Evolutionary conservation across 2,888 invertebrate species (phyloP), one percentile per base, ranked within the genome.

Genomic region (Trissonchulus latispiculum): DNA sequence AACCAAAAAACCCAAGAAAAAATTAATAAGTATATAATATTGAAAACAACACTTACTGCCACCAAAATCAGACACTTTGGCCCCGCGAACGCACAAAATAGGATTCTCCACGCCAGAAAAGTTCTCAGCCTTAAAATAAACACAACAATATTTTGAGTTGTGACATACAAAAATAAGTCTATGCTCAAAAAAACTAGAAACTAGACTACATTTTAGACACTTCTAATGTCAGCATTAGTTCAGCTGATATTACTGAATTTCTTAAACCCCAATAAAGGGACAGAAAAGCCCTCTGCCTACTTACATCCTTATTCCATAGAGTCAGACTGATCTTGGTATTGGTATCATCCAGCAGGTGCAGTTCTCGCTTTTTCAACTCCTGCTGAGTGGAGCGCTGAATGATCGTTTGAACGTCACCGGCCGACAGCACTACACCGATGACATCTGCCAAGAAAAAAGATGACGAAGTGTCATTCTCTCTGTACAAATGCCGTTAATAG

Each of bases 361-460:
- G 79, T 77, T 97, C 96, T 73, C 94, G 88, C 82, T 99, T 99
- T 79, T 89, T 90, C 72, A 96, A 85, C 82, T 95, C 91, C 80
- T 89, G 90, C 73, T 92, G 90, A 0, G 91, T 89, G 72, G 88
- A 87, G 78, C 87, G 89, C 0, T 91, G 89, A 1, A 88, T 88
- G 32, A 97, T 86, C 1, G 88, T 88, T 79, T 88, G 87, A 0
- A 93, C 75, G 74, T 95, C 94, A 0, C 88, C 85, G 0, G 87
- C 87, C 8, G 86, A 86, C 81, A 91, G 92, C 79, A 91, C 92
- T 15, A 97, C 89, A 18, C 93, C 96, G 83, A 96, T 89, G 0
- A 95, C 86, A 88, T 97, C 95, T 91, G 82, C 35, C 3, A 23
- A 28, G 36, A 68, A 68, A n/a, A n/a, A n/a, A n/a, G n/a, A n/a